Evolutionary conservation across 2,113 vertebrate species (phyloP), one percentile per base, ranked within the genome.

Genomic region (Chaenocephalus aceratus): DNA sequence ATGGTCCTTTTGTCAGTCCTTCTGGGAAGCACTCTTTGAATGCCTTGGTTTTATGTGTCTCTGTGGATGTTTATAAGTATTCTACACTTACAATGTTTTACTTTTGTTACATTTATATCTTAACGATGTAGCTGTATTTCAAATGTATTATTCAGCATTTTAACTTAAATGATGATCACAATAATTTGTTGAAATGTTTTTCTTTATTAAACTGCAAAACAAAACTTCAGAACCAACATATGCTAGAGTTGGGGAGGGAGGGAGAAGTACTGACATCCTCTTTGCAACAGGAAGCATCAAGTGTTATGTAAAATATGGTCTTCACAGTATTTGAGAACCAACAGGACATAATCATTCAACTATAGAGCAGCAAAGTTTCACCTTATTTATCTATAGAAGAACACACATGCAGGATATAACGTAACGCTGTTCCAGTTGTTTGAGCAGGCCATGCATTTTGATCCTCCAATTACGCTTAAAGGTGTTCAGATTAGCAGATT

Each of bases 401-500:
- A 51, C 49, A 62, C 0, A 18, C 10, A 44, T 26, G 7, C 15
- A 48, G 21, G 0, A 41, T n/a, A 69, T 34, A 41, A 26, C 4
- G 58, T 69, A 4, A 26, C 45, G 10, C 10, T 56, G 44, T 60
- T 45, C 26, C 66, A 63, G 51, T 41, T 36, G 46, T 45, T 45
- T 65, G 7, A 56, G 36, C 18, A 21, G n/a, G 26, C 23, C 14
- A 16, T 49, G 49, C 59, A 80, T 51, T 77, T 84, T 76, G 64
- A 81, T 82, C 34, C 46, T 48, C 81, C 77, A 75, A 10, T 82
- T 75, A 53, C 45, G 13, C 56, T 68, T 65, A 10, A 63, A 70
- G 71, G 72, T 80, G 74, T 80, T 87, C 59, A 65, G 51, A 87
- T 86, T 66, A 67, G 30, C 41, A 83, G 73, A 83, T 91, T 91